These are phyloP conservation scores for Coptotermes formosanus DNA, from an alignment of 1,140 invertebrate genomes.

Conservation along the genomic window DNA sequence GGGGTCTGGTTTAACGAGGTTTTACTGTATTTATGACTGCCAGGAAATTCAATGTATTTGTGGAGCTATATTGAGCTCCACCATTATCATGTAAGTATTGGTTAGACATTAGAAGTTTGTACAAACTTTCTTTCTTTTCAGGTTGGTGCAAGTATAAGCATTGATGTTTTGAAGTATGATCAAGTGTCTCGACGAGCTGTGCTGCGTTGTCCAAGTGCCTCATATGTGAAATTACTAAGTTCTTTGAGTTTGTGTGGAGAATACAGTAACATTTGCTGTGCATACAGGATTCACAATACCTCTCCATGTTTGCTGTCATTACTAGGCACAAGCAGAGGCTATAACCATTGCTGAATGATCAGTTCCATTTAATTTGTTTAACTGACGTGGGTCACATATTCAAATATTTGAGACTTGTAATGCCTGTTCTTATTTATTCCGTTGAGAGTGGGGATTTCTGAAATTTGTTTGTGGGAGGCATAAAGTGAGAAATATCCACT, in stretches of 20 bases:
- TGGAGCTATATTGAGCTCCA: no score
- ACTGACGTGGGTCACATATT: not conserved
- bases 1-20: no score
- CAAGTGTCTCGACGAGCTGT: slow-evolving; percentile 49
- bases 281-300: slow-evolving; percentile 56
- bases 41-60: no score
- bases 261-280: slow-evolving; percentile 54
- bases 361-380: not conserved
- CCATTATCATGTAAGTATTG: no score
- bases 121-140: slow-evolving; percentile 34
- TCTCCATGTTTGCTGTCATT: slow-evolving; percentile 49
- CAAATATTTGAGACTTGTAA: not conserved
- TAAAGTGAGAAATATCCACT: slow-evolving; percentile 26
- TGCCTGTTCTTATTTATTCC: not conserved
- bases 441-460: not conserved
- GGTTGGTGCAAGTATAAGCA: slow-evolving; percentile 50
- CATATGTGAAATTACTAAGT: slow-evolving; percentile 55
- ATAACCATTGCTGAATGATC: slow-evolving; percentile 40
- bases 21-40: no score
- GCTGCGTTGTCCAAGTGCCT: slow-evolving; percentile 54
- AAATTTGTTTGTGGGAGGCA: not conserved
- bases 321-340: slow-evolving; percentile 44
- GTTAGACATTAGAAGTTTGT: no score
- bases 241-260: slow-evolving; percentile 55
- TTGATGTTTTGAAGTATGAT: slow-evolving; percentile 62